phyloP scores from a whole-genome alignment of 2,888 invertebrate genomes.

The Amblyjoppa proteus region DNA sequence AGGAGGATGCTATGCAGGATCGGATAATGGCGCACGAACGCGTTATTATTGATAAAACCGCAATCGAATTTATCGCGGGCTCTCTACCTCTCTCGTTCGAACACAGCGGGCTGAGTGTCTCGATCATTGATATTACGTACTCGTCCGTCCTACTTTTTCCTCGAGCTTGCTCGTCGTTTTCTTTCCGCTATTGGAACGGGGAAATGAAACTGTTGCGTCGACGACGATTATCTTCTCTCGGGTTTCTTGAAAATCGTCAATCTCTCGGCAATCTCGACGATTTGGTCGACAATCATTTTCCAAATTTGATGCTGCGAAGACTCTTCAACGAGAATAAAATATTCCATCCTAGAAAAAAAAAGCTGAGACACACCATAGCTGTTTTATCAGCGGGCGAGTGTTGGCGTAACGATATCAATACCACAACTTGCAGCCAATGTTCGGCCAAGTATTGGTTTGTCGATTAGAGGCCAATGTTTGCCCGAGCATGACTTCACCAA shows the following conservation, averaged over 20 bases:
- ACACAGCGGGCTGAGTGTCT: neutral
- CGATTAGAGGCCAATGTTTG: too few relatives aligned
- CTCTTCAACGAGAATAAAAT: too few relatives aligned
- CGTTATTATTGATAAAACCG: constrained; percentile 52
- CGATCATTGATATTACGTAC: constrained; percentile 22
- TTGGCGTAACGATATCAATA: too few relatives aligned
- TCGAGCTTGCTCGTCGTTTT: constrained; percentile 12
- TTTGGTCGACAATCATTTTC: too few relatives aligned
- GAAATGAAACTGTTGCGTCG: constrained; percentile 35
- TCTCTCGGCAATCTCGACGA: too few relatives aligned
- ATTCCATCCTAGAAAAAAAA: too few relatives aligned
- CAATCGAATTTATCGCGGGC: constrained; percentile 21
- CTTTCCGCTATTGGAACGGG: neutral
- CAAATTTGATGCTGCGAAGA: too few relatives aligned
- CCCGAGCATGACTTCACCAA: too few relatives aligned
- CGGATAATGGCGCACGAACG: constrained; percentile 41
- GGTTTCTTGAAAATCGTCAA: neutral
- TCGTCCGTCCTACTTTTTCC: constrained; percentile 5
- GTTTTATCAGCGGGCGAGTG: too few relatives aligned
- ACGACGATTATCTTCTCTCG: neutral
- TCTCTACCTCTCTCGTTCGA: constrained; percentile 18
- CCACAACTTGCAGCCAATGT: too few relatives aligned
- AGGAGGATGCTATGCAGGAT: constrained; percentile 17
- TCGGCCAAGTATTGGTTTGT: too few relatives aligned
- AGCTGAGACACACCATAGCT: too few relatives aligned